Base-by-base conservation (phyloP, 2,797 vertebrate genomes). In the Prionace glauca region DNA sequence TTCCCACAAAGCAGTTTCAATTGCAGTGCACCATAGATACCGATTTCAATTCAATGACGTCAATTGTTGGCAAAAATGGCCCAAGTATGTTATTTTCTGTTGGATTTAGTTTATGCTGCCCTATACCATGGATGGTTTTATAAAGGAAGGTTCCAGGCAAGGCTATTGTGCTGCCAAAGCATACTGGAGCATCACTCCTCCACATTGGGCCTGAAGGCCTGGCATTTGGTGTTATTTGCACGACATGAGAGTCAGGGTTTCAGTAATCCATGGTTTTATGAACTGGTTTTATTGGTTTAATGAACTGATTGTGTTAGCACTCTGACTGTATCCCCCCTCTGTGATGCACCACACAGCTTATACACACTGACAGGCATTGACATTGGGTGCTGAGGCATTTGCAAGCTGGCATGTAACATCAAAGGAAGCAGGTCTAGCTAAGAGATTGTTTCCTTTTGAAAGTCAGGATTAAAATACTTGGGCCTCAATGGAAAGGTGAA, bases 341-440 rank as follows among this genome's bases (percentile, higher is more conserved):
- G 41, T 74, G 41, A 11, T 94, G 41, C 72, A 29, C 36, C 24
- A 50, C 41, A 72, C 67, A 94, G 65, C 69, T 74, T 32, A 29
- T 69, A 74, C 41, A 67, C n/a, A 91, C 32, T 29, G 93, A 41
- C 36, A 94, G 14, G 41, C 24, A 41, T 94, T 94, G 92, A 69
- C 41, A 24, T 94, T 94, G 93, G 93, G 32, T 94, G 50, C 41
- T 74, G 92, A 72, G 92, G 92, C 10, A 71, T 71, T 94, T 72
- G 67, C 67, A 62, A 67, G 92, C 69, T 72, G 92, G 69, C 69
- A 69, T 7, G 45, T 29, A 72, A 74, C 67, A 41, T 94, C 92
- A 94, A 94, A 94, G 45, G 45, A 74, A 72, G 69, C 5, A 24
- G 69, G 26, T 16, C 41, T 7, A 41, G 12, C 41, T 18, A 16